Evolutionary conservation across 2,113 vertebrate genomes (phyloP), one percentile per base, ranked within the genome.

Genomic region (Heterotis niloticus): DNA sequence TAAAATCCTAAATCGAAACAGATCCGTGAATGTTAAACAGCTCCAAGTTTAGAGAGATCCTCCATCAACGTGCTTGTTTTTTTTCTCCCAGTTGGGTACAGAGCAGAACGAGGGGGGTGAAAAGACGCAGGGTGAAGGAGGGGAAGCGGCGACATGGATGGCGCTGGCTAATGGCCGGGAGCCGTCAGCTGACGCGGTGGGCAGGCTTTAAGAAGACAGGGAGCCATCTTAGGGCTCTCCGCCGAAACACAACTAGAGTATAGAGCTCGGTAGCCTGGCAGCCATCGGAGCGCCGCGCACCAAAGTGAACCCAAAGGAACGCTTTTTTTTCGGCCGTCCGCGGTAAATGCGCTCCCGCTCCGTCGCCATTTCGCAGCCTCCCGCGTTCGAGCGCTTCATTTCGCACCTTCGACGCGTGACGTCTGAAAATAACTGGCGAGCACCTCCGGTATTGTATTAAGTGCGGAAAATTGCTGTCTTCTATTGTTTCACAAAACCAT

Each of bases 181-280:
- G 60, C 34, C 29, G 79, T 88, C 92, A 93, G 88, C 85, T 92
- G 91, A 92, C 89, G 56, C 77, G 64, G 76, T 81, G 90, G 94
- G 93, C 89, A 90, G 93, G 90, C 88, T 90, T 87, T 93, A 91
- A 92, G 88, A 91, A 88, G 92, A 91, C 90, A 87, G 94, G 94
- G 89, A 89, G 95, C 94, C 95, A 96, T 96, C 93, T 96, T 95
- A 92, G 84, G 90, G 87, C 86, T 85, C 34, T 90, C 89, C 87
- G 79, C 89, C 81, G 80, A 85, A 81, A 85, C 84, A 89, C 34
- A 88, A 85, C 64, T 85, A 78, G 87, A 87, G 84, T 71, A 66
- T 85, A 78, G 87, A 87, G 84, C 78, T 80, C 85, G 86, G 88
- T 88, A 83, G 87, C 84, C 86, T 44, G 3, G 34, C 34, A 44